These are phyloP conservation scores for Onychomys torridus DNA, from an alignment of 2,797 vertebrate species.

Conservation along the genomic window DNA sequence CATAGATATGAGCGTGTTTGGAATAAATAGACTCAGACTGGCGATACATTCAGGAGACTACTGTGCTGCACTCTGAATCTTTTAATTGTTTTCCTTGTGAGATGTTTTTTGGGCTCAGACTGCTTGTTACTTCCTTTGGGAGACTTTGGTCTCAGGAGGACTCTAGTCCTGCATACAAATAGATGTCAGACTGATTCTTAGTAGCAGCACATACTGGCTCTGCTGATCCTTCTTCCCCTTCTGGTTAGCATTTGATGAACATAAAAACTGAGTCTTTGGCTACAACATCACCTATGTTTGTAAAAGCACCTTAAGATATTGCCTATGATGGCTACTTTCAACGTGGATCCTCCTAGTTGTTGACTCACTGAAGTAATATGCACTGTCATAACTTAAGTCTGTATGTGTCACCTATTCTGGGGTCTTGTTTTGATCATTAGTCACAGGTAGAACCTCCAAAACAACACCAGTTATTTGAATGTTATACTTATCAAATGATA, in stretches of 20 bases:
- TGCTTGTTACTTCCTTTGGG: not conserved
- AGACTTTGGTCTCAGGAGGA: not conserved
- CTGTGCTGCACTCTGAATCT: not conserved
- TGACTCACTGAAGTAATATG: not conserved
- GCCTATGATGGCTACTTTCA: not conserved
- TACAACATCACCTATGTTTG: not conserved
- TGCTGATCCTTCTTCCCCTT: not conserved
- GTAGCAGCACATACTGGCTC: not conserved
- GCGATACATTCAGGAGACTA: not conserved
- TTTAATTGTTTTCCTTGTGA: not conserved
- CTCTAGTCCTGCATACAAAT: not conserved
- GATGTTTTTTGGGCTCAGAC: not conserved
- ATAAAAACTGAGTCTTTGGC: not conserved
- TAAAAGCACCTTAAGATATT: not conserved
- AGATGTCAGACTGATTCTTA: not conserved
- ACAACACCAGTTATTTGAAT: not conserved
- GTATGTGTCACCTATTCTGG: not conserved
- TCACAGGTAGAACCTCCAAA: not conserved
- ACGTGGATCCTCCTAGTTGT: not conserved
- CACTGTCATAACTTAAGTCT: not conserved
- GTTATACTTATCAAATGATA: not conserved
- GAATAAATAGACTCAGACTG: not conserved
- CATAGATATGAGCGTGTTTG: not conserved
- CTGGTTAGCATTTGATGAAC: not conserved
- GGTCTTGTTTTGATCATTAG: conserved; percentile 34